A percentile compares a stretch with the other conserved stretches of the same genome.
Evolutionary conservation across 2,113 vertebrate genomes (phyloP).

Genomic region (Cacatua alba): DNA sequence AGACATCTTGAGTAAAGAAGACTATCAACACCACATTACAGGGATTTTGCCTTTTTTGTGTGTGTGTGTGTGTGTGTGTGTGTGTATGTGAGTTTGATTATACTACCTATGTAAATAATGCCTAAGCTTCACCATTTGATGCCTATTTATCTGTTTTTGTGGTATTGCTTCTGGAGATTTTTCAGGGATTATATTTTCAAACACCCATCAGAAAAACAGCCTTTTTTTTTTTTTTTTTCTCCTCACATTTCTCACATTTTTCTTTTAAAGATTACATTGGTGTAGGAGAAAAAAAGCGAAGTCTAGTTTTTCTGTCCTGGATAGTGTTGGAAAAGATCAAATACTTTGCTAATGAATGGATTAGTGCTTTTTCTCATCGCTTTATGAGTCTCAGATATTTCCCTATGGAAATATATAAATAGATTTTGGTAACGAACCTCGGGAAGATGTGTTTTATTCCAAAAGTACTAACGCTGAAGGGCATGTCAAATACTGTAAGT

Average conservation of each 20-base stretch:
- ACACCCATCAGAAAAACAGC: background rate
- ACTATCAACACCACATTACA: background rate
- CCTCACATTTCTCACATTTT: background rate
- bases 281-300: background rate
- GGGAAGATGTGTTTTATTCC: constrained; percentile 34
- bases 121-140: background rate
- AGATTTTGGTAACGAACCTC: constrained; percentile 48
- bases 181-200: background rate
- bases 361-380: constrained; percentile 16
- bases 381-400: constrained; percentile 35
- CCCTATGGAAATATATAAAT: constrained; percentile 52
- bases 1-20: background rate
- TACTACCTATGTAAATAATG: background rate
- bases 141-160: background rate
- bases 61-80: background rate
- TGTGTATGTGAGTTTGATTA: background rate
- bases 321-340: constrained; percentile 44
- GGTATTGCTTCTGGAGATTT: background rate
- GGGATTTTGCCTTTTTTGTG: background rate
- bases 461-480: constrained; percentile 33
- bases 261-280: background rate
- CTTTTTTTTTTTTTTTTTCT: background rate
- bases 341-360: constrained; percentile 50
- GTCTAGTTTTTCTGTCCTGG: background rate
- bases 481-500: constrained; percentile 7